phyloP scores from a whole-genome alignment of 2,888 invertebrate genomes.

The Pollenia amentaria region DNA sequence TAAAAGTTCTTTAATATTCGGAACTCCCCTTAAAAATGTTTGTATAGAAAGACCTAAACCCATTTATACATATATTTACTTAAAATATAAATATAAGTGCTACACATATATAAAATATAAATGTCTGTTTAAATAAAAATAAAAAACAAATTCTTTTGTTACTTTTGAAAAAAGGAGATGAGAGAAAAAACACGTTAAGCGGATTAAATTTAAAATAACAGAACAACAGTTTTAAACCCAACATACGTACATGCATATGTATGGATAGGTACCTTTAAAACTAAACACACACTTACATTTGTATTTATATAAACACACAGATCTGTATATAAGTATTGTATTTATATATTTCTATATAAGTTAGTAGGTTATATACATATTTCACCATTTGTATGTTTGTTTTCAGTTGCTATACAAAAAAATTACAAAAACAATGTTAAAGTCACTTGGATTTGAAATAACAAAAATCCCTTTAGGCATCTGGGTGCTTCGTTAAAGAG shows the following conservation, averaged over 20 bases:
- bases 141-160: slow-evolving; percentile 38
- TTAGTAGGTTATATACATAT: slow-evolving; percentile 61
- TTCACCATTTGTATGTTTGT: neutral
- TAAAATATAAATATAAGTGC: slow-evolving; percentile 10
- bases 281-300: neutral
- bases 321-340: slow-evolving; percentile 3
- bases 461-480: slow-evolving; percentile 46
- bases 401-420: neutral
- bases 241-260: slow-evolving; percentile 1
- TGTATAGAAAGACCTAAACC: neutral
- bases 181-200: slow-evolving; percentile 61
- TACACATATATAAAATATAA: neutral
- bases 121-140: neutral
- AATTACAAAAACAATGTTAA: slow-evolving; percentile 46
- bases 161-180: slow-evolving; percentile 34
- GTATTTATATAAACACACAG: neutral
- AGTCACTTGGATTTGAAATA: slow-evolving; percentile 24
- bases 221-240: slow-evolving; percentile 7
- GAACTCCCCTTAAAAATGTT: neutral
- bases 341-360: slow-evolving; percentile 56
- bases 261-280: neutral
- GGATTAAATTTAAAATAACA: slow-evolving; percentile 64
- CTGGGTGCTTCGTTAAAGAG: neutral
- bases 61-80: slow-evolving; percentile 30
- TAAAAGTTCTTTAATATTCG: neutral